A percentile compares a stretch with the other conserved stretches of the same genome.
Conservation (phyloP, 37 sponge, comb jelly and placozoan species). For the Chondrilla cf. caribensis region DNA sequence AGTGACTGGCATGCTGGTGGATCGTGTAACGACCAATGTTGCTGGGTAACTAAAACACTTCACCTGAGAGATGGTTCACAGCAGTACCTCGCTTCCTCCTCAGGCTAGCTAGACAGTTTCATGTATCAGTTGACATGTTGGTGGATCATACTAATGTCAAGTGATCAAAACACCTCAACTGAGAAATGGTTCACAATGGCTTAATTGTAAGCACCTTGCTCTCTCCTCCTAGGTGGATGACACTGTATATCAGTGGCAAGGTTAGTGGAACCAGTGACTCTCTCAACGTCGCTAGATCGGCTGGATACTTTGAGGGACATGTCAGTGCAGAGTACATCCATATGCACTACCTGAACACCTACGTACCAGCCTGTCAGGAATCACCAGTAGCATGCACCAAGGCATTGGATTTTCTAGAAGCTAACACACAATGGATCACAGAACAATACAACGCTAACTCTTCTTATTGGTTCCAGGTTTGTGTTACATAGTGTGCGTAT, state of each 20-base stretch:
- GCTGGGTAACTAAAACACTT: no score
- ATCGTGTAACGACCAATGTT: no score
- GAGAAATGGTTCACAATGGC: no score
- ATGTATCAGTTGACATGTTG: no score
- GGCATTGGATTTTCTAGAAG: constrained; percentile 38
- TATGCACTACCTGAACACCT: constrained; percentile 70
- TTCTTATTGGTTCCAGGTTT: constrained; percentile 53
- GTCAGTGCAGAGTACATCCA: constrained; percentile 73
- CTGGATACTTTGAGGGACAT: constrained; percentile 81
- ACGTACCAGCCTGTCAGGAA: constrained; percentile 48
- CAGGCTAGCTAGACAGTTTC: no score
- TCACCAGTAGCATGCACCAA: constrained; percentile 50
- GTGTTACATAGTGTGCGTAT: no score
- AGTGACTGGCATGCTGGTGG: no score
- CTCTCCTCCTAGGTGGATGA: constrained; percentile 2
- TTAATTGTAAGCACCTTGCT: no score
- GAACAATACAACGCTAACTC: background rate
- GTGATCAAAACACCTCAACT: no score
- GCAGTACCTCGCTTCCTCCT: no score
- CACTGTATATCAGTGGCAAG: background rate
- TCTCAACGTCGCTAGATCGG: constrained; percentile 61
- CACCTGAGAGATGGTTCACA: no score
- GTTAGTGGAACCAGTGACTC: background rate
- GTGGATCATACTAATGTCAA: no score
- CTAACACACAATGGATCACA: constrained; percentile 46